Evolutionary conservation across 2,797 vertebrate species (phyloP).

Genomic region (Gallinago solitaria): DNA sequence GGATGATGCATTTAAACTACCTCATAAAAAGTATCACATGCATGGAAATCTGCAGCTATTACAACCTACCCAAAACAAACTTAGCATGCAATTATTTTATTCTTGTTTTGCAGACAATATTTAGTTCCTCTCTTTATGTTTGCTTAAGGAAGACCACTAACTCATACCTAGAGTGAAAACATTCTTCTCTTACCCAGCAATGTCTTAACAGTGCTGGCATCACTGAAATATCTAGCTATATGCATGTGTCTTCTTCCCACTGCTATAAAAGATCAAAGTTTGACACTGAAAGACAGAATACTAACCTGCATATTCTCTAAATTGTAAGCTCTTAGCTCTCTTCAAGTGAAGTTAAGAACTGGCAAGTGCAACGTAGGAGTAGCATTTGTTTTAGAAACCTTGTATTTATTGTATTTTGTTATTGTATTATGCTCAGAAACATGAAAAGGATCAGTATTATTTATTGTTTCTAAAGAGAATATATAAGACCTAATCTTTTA

Average conservation of each 20-base stretch:
- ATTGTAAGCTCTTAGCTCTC: background rate
- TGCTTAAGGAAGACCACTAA: background rate
- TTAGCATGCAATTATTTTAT: background rate
- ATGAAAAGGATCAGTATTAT: background rate
- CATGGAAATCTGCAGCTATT: background rate
- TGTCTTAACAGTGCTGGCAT: background rate
- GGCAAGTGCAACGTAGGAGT: background rate
- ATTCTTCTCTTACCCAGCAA: background rate
- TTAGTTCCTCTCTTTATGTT: background rate
- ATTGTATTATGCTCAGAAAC: background rate
- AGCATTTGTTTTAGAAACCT: background rate
- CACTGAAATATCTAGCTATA: background rate
- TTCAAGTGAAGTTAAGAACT: background rate
- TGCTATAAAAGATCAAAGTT: background rate
- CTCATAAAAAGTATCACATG: background rate
- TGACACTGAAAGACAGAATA: accelerated
- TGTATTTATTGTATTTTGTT: background rate
- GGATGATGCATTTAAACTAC: background rate
- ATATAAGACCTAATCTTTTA: background rate
- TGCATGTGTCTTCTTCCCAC: background rate
- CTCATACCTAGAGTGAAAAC: background rate
- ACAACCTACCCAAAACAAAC: background rate
- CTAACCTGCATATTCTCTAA: background rate
- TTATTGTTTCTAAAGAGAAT: background rate
- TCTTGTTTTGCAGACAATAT: background rate